Evolutionary conservation across 23 tunicate genomes (phyloP).

Genomic region (Trididemnum clinides): DNA sequence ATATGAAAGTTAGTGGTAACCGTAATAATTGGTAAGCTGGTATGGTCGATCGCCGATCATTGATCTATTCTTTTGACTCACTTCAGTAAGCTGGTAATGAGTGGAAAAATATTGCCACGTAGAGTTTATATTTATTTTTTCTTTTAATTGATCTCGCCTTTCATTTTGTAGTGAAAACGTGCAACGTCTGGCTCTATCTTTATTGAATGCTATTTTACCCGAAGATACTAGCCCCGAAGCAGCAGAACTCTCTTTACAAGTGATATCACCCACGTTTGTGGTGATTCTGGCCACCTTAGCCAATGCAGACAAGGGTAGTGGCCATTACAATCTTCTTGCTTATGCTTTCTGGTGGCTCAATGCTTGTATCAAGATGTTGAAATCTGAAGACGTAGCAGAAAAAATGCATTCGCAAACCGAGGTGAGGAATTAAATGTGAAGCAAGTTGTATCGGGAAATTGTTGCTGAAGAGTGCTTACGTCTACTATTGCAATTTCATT

Average conservation of each 20-base stretch:
- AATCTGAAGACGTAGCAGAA: slow-evolving; percentile 11
- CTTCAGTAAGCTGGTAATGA: too few relatives aligned
- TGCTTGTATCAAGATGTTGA: slow-evolving; percentile 24
- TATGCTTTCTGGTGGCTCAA: slow-evolving; percentile 70
- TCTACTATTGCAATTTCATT: neutral
- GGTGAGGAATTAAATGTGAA: too few relatives aligned
- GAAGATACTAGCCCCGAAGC: slow-evolving; percentile 33
- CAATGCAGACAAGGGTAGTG: slow-evolving; percentile 57
- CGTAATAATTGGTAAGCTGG: too few relatives aligned
- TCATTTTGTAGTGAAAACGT: slow-evolving; percentile 42
- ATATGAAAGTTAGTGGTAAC: too few relatives aligned
- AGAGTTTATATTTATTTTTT: too few relatives aligned
- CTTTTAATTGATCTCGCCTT: too few relatives aligned
- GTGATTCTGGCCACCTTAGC: slow-evolving; percentile 69
- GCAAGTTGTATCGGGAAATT: neutral
- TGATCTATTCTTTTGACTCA: too few relatives aligned
- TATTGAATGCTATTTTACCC: slow-evolving; percentile 52
- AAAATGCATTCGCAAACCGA: slow-evolving; percentile 42
- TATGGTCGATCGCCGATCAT: too few relatives aligned
- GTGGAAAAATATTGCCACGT: too few relatives aligned
- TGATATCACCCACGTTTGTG: slow-evolving; percentile 57
- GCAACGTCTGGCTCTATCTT: slow-evolving; percentile 41
- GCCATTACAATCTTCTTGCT: slow-evolving; percentile 53
- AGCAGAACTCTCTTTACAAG: slow-evolving; percentile 29
- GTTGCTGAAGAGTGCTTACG: neutral